These are phyloP conservation scores for Baryphthengus martii DNA, from an alignment of 2,113 vertebrate genomes.

Conservation along the genomic window DNA sequence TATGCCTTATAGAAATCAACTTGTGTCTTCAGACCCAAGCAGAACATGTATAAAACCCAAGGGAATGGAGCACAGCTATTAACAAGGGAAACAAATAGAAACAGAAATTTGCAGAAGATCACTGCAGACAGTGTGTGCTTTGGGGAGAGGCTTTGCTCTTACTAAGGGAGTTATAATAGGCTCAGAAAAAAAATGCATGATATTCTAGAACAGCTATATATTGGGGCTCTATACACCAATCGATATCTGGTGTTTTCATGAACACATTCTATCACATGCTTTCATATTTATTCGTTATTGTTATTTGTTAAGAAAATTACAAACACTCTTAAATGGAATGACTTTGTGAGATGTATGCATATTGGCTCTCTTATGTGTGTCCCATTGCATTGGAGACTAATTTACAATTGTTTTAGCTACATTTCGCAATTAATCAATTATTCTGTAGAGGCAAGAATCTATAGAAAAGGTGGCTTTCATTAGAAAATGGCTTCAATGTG, in stretches of 20 bases:
- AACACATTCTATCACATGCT: background rate
- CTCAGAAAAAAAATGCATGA: background rate
- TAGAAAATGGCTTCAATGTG: background rate
- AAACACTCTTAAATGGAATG: background rate
- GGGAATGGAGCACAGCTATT: background rate
- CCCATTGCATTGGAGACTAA: background rate
- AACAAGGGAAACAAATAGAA: background rate
- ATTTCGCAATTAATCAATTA: background rate
- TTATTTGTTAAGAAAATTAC: background rate
- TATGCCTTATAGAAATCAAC: background rate
- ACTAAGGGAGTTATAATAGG: fast-evolving
- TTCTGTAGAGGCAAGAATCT: background rate
- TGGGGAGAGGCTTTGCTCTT: background rate
- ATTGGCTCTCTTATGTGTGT: background rate
- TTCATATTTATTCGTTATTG: background rate
- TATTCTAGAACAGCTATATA: background rate
- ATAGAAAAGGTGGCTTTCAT: background rate
- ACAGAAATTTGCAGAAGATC: fast-evolving
- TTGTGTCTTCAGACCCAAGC: fast-evolving
- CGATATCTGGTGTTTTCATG: background rate
- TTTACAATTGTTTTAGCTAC: background rate
- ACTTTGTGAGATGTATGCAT: background rate
- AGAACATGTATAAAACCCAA: background rate
- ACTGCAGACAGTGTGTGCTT: fast-evolving
- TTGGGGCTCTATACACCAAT: background rate